phyloP scores from a whole-genome alignment of 2,113 vertebrate species.

The Girardinichthys multiradiatus region DNA sequence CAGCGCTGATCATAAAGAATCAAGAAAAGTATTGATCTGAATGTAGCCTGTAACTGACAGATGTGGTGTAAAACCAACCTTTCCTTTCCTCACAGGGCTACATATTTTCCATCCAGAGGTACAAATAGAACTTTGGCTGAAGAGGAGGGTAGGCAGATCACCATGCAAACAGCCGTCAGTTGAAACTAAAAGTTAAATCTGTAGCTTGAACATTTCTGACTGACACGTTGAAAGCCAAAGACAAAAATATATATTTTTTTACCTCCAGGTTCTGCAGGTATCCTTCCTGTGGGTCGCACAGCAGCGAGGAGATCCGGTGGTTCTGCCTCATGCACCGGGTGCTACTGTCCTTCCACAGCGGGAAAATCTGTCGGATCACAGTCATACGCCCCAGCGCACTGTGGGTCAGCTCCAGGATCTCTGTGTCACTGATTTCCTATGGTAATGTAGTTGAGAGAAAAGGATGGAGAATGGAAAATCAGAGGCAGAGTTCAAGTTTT shows the following conservation, averaged over 20 bases:
- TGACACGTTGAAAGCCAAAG: not conserved
- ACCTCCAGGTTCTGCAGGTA: constrained; percentile 98
- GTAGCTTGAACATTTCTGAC: not conserved
- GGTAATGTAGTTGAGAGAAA: not conserved
- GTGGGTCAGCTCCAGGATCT: constrained; percentile 94
- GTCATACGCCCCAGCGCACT: constrained; percentile 96
- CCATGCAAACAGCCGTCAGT: not conserved
- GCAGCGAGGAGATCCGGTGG: constrained; percentile 93
- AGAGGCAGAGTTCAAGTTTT: not conserved
- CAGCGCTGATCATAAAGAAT: too few species aligned
- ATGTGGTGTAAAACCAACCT: not conserved
- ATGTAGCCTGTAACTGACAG: not conserved
- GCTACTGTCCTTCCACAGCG: constrained; percentile 86
- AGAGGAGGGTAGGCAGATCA: not conserved
- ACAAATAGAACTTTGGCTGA: not conserved
- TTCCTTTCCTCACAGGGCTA: not conserved
- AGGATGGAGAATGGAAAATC: not conserved
- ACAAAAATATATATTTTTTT: not conserved
- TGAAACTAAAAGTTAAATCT: not conserved
- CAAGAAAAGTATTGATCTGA: too few species aligned
- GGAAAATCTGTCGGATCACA: constrained; percentile 95
- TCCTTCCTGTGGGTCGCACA: constrained; percentile 95
- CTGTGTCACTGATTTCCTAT: constrained; percentile 96
- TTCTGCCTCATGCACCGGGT: constrained; percentile 92
- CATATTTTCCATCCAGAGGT: not conserved